Evolutionary conservation across 2,888 invertebrate species (phyloP).

Genomic region (Petrophora chlorosata): DNA sequence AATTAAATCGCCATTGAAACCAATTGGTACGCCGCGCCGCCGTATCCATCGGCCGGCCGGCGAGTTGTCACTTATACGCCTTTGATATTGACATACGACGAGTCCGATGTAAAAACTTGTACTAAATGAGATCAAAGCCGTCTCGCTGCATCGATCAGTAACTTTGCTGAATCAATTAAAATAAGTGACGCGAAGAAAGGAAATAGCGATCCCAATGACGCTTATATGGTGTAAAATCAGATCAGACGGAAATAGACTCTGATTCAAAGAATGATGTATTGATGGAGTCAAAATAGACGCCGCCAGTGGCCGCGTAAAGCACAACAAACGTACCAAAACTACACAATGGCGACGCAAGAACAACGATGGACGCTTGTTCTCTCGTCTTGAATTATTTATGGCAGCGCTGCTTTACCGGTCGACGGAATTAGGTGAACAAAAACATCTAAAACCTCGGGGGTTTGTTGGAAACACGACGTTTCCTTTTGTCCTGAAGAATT

Average conservation of each 20-base stretch:
- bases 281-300: conserved; percentile 26
- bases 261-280: conserved; percentile 40
- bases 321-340: conserved; percentile 49
- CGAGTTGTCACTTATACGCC: conserved; percentile 34
- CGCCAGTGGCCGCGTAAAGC: conserved; percentile 41
- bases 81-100: conserved; percentile 28
- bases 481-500: conserved; percentile 57
- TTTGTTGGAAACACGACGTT: conserved; percentile 57
- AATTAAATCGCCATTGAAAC: conserved; percentile 67
- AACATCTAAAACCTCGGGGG: conserved; percentile 48
- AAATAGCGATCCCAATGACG: conserved; percentile 34
- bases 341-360: conserved; percentile 69
- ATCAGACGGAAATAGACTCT: conserved; percentile 37
- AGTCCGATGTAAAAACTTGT: conserved; percentile 35
- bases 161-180: conserved; percentile 6
- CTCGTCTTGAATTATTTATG: conserved; percentile 77
- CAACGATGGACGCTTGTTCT: conserved; percentile 59
- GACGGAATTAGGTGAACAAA: conserved; percentile 74
- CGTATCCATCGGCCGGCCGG: conserved; percentile 40
- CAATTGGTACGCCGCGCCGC: conserved; percentile 54
- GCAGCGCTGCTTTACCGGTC: conserved; percentile 62
- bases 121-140: conserved; percentile 10
- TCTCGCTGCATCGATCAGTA: neutral
- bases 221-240: conserved; percentile 11
- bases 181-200: conserved; percentile 20